phyloP scores from a whole-genome alignment of 2,888 invertebrate species.

The Neocrepidodera transversa region DNA sequence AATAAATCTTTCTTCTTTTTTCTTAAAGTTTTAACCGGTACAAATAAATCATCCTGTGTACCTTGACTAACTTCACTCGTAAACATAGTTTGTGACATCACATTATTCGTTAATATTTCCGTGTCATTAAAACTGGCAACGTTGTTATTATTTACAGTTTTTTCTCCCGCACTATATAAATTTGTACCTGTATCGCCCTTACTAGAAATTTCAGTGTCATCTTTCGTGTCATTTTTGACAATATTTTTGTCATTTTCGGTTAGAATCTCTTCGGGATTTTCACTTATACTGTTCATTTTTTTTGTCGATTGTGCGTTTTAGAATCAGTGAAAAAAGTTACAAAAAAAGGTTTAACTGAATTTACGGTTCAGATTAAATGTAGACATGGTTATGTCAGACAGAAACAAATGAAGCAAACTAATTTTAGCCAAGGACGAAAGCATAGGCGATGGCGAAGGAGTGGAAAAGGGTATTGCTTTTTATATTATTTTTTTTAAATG shows the following conservation, averaged over 20 bases:
- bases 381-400: conserved; percentile 16
- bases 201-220: not conserved
- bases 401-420: conserved; percentile 32
- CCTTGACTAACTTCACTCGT: not conserved
- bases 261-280: not conserved
- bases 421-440: conserved; percentile 26
- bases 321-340: not conserved
- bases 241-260: not conserved
- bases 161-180: too few species aligned
- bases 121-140: not conserved
- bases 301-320: not conserved
- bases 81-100: not conserved
- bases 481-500: too few species aligned
- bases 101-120: not conserved
- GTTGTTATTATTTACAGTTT: not conserved
- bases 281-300: not conserved
- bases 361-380: not conserved
- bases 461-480: not conserved
- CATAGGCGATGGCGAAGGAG: conserved; percentile 8
- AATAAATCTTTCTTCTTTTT: conserved; percentile 12
- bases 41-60: not conserved
- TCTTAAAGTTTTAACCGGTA: conserved; percentile 14
- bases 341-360: conserved; percentile 3
- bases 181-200: too few species aligned
- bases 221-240: not conserved